These are phyloP conservation scores for Danio albolineatus DNA, from an alignment of 2,797 vertebrate genomes.

Conservation along the genomic window DNA sequence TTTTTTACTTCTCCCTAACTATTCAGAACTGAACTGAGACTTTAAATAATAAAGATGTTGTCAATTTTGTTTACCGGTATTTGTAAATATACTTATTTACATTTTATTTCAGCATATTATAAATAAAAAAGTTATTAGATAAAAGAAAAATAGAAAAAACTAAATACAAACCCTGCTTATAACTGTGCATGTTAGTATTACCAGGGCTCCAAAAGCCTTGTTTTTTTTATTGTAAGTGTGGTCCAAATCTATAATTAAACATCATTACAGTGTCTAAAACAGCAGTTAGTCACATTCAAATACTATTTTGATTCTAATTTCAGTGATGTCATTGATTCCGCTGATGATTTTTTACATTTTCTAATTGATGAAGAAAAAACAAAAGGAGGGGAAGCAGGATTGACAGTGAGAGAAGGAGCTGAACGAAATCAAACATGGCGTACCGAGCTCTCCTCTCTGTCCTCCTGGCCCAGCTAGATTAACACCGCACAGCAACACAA, in stretches of 20 bases:
- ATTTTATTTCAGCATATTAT: too few relatives aligned
- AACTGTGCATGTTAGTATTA: not conserved
- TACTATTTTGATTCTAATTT: conserved; percentile 61
- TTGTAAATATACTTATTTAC: too few relatives aligned
- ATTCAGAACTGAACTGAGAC: too few relatives aligned
- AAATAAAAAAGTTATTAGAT: too few relatives aligned
- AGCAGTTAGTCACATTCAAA: conserved; percentile 61
- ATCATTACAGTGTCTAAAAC: not conserved
- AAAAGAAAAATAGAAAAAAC: too few relatives aligned
- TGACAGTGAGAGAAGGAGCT: conserved; percentile 58
- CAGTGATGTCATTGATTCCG: conserved; percentile 59
- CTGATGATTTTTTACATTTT: conserved; percentile 17
- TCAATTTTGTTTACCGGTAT: too few relatives aligned
- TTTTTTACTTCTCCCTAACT: too few relatives aligned
- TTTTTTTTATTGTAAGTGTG: not conserved
- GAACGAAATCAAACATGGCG: conserved; percentile 76
- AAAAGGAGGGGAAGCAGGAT: conserved; percentile 42
- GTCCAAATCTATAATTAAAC: conserved; percentile 6
- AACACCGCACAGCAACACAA: conserved; percentile 59
- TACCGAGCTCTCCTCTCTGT: conserved; percentile 91
- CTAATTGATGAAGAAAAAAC: conserved; percentile 53
- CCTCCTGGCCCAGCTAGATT: conserved; percentile 87
- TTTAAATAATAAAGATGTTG: too few relatives aligned
- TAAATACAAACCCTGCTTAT: not conserved
- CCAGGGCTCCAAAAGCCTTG: not conserved